Percentiles rank a stretch among this genome's conserved stretches.
phyloP scores from a whole-genome alignment of 2,797 vertebrate species.

The Amphiprion clarkii region DNA sequence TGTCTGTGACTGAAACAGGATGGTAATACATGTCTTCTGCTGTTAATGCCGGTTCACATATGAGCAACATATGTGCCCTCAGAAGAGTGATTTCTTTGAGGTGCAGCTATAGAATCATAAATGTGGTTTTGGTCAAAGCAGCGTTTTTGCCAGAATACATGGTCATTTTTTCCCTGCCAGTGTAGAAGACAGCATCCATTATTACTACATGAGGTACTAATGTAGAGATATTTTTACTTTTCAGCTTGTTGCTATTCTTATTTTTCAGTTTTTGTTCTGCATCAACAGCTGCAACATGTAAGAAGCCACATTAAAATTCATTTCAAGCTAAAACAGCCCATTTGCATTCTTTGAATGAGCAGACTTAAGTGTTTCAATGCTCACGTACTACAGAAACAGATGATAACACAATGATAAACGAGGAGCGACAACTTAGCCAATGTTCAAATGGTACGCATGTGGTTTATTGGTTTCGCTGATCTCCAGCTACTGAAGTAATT shows the following conservation, averaged over 20 bases:
- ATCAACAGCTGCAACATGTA: constrained; percentile 19
- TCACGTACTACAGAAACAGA: constrained; percentile 12
- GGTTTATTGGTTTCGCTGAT: not conserved
- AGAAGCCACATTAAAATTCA: constrained; percentile 13
- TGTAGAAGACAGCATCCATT: not conserved
- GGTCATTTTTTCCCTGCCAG: not conserved
- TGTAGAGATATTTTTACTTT: not conserved
- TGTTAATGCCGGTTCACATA: constrained; percentile 31
- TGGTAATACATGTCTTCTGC: constrained; percentile 1
- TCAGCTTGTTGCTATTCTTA: not conserved
- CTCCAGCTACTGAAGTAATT: constrained; percentile 2
- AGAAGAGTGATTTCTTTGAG: not conserved
- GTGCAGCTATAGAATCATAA: not conserved
- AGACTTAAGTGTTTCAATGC: constrained; percentile 9
- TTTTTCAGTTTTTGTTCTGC: constrained; percentile 4
- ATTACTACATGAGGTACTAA: not conserved
- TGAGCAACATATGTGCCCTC: constrained; percentile 33
- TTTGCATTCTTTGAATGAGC: constrained; percentile 27
- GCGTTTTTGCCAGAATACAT: not conserved
- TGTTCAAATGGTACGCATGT: constrained; percentile 30
- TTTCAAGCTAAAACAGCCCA: constrained; percentile 21
- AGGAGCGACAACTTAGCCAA: constrained; percentile 7
- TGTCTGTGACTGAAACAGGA: constrained; percentile 35
- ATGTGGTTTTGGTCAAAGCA: constrained; percentile 11
- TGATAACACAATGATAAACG: constrained; percentile 33